Evolutionary conservation across 2,888 invertebrate species (phyloP).

Genomic region (Drosophila nr. perissopoda): DNA sequence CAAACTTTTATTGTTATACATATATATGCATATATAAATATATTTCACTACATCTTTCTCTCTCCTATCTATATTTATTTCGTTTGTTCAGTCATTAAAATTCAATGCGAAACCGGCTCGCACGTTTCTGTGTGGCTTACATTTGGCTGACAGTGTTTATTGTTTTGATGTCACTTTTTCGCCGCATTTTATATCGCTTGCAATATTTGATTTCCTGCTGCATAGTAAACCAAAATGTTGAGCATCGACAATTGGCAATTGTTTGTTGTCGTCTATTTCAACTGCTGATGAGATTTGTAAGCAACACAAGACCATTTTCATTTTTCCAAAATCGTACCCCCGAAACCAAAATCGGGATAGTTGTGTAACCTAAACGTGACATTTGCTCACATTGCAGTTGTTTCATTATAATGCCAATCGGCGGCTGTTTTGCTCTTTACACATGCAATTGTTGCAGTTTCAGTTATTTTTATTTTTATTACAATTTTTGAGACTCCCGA

Average conservation of each 20-base stretch:
- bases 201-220: conserved; percentile 64
- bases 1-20: background rate
- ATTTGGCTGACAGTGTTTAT: conserved; percentile 55
- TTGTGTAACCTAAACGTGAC: conserved; percentile 68
- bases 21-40: background rate
- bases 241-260: conserved; percentile 43
- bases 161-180: conserved; percentile 56
- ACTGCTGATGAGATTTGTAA: conserved; percentile 40
- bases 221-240: conserved; percentile 34
- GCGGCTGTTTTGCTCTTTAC: conserved; percentile 3
- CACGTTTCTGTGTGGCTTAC: conserved; percentile 64
- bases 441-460: conserved; percentile 21
- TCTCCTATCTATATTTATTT: background rate
- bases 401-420: conserved; percentile 31
- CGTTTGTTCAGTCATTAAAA: conserved; percentile 43
- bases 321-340: conserved; percentile 25
- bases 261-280: conserved; percentile 25
- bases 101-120: conserved; percentile 55
- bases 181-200: conserved; percentile 34
- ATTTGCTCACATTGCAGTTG: conserved; percentile 54
- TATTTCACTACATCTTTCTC: background rate
- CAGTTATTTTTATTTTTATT: conserved; percentile 27
- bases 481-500: conserved; percentile 12
- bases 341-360: conserved; percentile 24
- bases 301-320: conserved; percentile 39